Percentiles rank a stretch among this genome's conserved stretches.
These are phyloP conservation scores for Ceryle rudis DNA, from an alignment of 2,797 vertebrate species.

Conservation along the genomic window DNA sequence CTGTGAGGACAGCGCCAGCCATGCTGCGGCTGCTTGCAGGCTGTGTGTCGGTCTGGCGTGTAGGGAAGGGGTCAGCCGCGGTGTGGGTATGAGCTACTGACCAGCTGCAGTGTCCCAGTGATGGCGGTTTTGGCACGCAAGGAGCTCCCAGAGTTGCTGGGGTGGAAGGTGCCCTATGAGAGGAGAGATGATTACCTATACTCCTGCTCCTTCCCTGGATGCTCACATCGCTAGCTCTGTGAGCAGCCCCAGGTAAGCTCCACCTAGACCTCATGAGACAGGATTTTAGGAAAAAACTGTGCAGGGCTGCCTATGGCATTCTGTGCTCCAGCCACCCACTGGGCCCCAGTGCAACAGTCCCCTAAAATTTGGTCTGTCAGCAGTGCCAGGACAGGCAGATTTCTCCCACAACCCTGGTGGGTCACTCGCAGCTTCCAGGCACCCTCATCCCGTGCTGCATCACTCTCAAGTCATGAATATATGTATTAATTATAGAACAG, in stretches of 20 bases:
- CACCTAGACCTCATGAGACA: rapidly evolving
- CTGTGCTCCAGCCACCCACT: neutral
- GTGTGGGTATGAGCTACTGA: neutral
- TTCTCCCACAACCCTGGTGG: neutral
- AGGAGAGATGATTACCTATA: neutral
- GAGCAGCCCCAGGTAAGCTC: neutral
- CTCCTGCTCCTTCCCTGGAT: neutral
- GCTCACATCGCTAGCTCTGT: rapidly evolving
- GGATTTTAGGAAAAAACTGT: neutral
- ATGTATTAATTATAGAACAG: constrained; percentile 41
- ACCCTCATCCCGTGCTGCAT: constrained; percentile 18
- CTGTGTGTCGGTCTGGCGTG: neutral
- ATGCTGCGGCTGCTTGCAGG: neutral
- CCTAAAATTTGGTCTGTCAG: neutral
- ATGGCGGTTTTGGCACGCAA: rapidly evolving
- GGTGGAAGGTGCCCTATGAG: neutral
- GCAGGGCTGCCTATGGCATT: neutral
- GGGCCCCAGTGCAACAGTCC: neutral
- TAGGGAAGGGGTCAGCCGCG: neutral
- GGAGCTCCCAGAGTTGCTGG: neutral
- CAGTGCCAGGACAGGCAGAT: neutral
- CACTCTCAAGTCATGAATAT: constrained; percentile 38
- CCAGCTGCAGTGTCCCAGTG: rapidly evolving
- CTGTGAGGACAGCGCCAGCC: neutral
- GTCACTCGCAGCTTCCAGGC: rapidly evolving